Evolutionary conservation across 1,140 invertebrate species (phyloP), one percentile per base, ranked within the genome.

Genomic region (Euwallacea fornicatus): DNA sequence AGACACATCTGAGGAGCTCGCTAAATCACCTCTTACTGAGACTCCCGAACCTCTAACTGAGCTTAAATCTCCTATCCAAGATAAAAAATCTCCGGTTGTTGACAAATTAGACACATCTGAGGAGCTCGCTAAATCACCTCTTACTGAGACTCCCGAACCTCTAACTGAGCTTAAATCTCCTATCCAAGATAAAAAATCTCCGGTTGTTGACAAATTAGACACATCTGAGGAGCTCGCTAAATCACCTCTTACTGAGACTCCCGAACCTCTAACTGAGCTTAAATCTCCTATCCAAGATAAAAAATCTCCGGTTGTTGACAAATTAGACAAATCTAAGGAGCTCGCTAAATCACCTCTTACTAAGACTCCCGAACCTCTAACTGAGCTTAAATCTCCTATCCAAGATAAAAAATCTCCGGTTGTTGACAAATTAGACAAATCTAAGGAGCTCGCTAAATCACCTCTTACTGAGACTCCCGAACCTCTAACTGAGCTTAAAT

Each of bases 401-500:
- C 0, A 0, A 8, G 44, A 11, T 8, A 11, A 46, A 7, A 46
- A 0, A 46, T 0, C 11, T 8, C 44, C 44, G 11, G 7, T 46
- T 7, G 11, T 11, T 8, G 7, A 7, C 11, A 46, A 46, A 46
- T 7, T 46, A 46, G 44, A 46, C 7, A 11, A 46, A 11, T 46
- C 44, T 46, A 46, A 46, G 44, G 44, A 46, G 7, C 44, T 46
- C 8, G 7, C 54, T 21, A 13, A 13, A 15, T 56, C 54, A 13
- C 54, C 54, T 56, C 11, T 56, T 56, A 7, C 54, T 56, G 15
- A 56, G 54, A 10, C 54, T 10, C 54, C 54, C n/a, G n/a, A n/a
- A n/a, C n/a, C n/a, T n/a, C n/a, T n/a, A n/a, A n/a, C n/a, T 56
- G 54, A 56, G 13, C 54, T 1, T 56, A 56, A 56, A 56, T 56